Evolutionary conservation across 2,797 vertebrate genomes (phyloP).

Genomic region (Ataeniobius toweri): DNA sequence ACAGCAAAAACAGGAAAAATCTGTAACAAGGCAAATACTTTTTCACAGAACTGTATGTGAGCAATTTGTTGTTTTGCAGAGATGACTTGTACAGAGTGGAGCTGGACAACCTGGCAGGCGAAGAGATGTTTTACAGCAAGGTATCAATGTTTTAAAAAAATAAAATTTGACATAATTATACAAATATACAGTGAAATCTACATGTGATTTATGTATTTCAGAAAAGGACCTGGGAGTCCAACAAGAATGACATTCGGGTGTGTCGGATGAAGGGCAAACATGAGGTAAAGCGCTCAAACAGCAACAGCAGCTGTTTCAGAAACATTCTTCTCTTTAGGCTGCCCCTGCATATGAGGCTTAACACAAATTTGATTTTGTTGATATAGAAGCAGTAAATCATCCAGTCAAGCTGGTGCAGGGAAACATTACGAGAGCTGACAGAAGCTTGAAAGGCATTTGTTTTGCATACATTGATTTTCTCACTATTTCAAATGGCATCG

Average conservation of each 20-base stretch:
- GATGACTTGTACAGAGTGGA: slow-evolving; percentile 93
- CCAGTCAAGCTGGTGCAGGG: slow-evolving; percentile 44
- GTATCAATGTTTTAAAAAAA: slow-evolving; percentile 72
- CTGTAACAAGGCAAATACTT: no score
- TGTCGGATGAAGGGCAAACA: slow-evolving; percentile 98
- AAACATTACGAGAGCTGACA: slow-evolving; percentile 31
- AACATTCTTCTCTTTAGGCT: slow-evolving; percentile 50
- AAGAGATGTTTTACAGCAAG: slow-evolving; percentile 93
- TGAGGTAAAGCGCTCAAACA: slow-evolving; percentile 81
- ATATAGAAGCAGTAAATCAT: slow-evolving; percentile 58
- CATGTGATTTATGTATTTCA: slow-evolving; percentile 54
- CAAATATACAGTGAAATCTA: neutral
- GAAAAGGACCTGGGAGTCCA: slow-evolving; percentile 95
- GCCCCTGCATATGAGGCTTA: slow-evolving; percentile 51
- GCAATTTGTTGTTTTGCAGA: slow-evolving; percentile 68
- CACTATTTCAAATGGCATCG: slow-evolving; percentile 7
- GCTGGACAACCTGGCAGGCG: slow-evolving; percentile 85
- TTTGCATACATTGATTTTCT: slow-evolving; percentile 11
- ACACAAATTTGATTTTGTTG: slow-evolving; percentile 67
- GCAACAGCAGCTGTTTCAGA: slow-evolving; percentile 54
- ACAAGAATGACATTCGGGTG: slow-evolving; percentile 93
- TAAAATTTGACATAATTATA: neutral
- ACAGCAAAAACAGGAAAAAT: neutral
- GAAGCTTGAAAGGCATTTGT: slow-evolving; percentile 31
- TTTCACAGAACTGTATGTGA: neutral